Base-by-base conservation (phyloP, 2,797 vertebrate genomes). In the Melanotaenia parkinsoni region DNA sequence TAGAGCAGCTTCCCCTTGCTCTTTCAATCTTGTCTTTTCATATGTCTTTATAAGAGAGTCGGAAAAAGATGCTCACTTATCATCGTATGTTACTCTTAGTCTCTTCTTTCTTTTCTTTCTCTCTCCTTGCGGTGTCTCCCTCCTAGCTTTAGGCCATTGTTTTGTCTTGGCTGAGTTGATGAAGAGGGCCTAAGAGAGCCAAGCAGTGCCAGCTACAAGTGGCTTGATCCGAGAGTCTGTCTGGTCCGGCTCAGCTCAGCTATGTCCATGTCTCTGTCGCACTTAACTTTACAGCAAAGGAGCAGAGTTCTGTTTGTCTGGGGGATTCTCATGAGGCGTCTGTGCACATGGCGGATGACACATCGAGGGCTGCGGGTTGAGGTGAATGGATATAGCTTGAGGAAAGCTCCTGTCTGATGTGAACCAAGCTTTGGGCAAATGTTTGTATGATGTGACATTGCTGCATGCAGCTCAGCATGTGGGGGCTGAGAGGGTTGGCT, bases 391-490 rank as follows among this genome's bases (percentile, higher is more conserved):
- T 85, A 40, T 71, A 65, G 88, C 83, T 86, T 68, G 32, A 58
- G 70, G 86, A 86, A 51, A 16, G 65, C 13, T 71, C 69, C 73
- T 76, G 87, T 85, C 86, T 84, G 68, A 89, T 77, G 79, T 75
- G 77, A 83, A 77, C 72, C 67, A 70, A 5, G 82, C 86, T 90
- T 74, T 38, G 65, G 84, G 85, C 70, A 82, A 74, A 85, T 57
- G 87, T 84, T 86, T 81, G 86, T 82, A 87, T 62, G 85, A 93
- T 72, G 82, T 87, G 92, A 92, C 88, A 85, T 76, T 58, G 83
- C 65, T 60, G 84, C 84, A 53, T 76, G 85, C 65, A 13, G 78
- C 84, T 61, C 80, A 47, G 81, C 70, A 63, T 89, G 89, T 85
- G 86, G 72, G 77, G 83, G 76, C 70, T 76, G 82, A 0, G 81